Base-by-base conservation (phyloP, 2,797 vertebrate genomes). In the Parambassis ranga region DNA sequence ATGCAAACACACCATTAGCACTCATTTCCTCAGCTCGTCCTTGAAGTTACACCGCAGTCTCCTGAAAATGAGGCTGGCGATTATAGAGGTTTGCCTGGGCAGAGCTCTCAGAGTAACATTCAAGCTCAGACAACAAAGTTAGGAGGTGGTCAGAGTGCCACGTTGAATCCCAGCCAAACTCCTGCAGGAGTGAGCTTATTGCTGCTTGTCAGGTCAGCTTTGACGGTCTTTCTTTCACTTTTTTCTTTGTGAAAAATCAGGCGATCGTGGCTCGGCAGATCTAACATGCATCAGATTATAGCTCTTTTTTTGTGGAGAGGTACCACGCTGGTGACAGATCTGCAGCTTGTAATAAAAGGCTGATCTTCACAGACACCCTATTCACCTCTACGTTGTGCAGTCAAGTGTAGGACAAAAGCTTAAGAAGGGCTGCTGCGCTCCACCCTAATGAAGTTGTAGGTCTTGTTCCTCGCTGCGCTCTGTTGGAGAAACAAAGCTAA, bases 401-500 rank as follows among this genome's bases (percentile, higher is more conserved):
- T 89, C 77, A 83, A 85, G 84, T 86, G 79, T 60, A 33, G 71
- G 79, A 84, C 69, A 68, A 76, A 77, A 53, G 69, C 68, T 38
- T 73, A 60, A 58, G 49, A 48, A 65, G 42, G 43, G 77, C 67
- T 38, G 69, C 62, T 44, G 64, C 23, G 70, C 70, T 77, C 65
- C 72, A 58, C 75, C 76, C 67, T 89, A 87, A 89, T 91, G 82
- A 91, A 90, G 84, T 82, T 86, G 85, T 86, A 84, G 87, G 81
- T 85, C 79, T 86, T 84, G 83, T 87, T 83, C 57, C 85, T 86
- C 7, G 81, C 87, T 59, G 81, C 62, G 83, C 82, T 84, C 88
- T 72, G 83, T 59, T 87, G 81, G 87, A 90, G 81, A 88, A 87
- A 88, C 89, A 90, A 87, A 89, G 84, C 88, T 88, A 88, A 90